These are phyloP conservation scores for Pteromalus puparum DNA, from an alignment of 1,140 invertebrate genomes.

Conservation along the genomic window DNA sequence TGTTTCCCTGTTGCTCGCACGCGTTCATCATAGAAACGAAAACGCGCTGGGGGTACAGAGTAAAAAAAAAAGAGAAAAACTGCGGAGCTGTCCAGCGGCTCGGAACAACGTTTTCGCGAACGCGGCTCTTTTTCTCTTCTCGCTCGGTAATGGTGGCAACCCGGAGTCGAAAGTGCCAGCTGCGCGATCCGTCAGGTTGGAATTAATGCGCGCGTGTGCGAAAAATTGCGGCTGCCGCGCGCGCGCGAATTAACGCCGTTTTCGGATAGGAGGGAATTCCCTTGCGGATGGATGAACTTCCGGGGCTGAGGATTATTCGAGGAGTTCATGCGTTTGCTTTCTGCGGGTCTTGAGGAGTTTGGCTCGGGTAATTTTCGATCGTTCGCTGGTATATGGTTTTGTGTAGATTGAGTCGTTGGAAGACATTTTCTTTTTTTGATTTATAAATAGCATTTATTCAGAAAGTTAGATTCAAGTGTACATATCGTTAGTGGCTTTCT, in stretches of 20 bases:
- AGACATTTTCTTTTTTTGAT: too few relatives aligned
- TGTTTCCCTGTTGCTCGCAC: conserved; percentile 45
- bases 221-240: not conserved
- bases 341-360: not conserved
- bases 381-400: too few relatives aligned
- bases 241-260: not conserved
- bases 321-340: not conserved
- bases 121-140: not conserved
- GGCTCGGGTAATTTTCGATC: too few relatives aligned
- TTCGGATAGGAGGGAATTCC: not conserved
- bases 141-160: not conserved
- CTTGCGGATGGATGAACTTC: not conserved
- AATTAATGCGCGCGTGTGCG: conserved; percentile 11
- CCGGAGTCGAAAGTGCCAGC: not conserved
- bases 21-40: conserved; percentile 1
- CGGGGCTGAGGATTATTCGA: not conserved
- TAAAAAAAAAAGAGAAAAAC: not conserved
- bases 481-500: too few relatives aligned
- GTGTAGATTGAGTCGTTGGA: too few relatives aligned
- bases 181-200: conserved; percentile 17
- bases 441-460: too few relatives aligned
- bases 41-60: not conserved
- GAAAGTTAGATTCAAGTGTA: too few relatives aligned
- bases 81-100: not conserved
- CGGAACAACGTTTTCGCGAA: not conserved